Evolutionary conservation across 2,113 vertebrate species (phyloP), one percentile per base, ranked within the genome.

Genomic region (Lycaon pictus): DNA sequence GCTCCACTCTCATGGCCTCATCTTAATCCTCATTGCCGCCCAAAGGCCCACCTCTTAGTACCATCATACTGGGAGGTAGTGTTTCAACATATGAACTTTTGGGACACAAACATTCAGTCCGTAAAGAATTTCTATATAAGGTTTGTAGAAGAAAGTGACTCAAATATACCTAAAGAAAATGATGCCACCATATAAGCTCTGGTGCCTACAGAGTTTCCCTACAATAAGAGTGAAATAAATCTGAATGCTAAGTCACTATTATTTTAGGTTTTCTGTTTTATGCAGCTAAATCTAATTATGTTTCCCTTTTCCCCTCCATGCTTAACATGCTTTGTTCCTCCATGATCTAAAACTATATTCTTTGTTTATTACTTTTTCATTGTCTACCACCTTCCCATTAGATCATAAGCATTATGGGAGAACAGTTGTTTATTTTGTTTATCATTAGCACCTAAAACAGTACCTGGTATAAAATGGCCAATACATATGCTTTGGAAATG

Each of bases 261-360:
- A 62, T 72, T 95, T 76, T 65, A 85, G 15, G 15, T 62, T 48
- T 96, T 90, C 7, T 55, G 2, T 9, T 81, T 48, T 86, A 51
- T 32, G 25, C 25, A 58, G 17, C 11, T 25, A 89, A 69, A 15
- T 51, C 1, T 74, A 93, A 74, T 27, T 19, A 90, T 60, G 23
- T n/a, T 37, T 7, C 58, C 0, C 1, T 5, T 69, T 35, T 3
- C 0, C 37, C 4, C 63, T 43, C 8, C 27, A 32, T 51, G 19
- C 19, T 90, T 76, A 60, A 19, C 74, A 56, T 55, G 23, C 32
- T 53, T 69, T 81, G 19, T 51, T 62, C 84, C 10, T 74, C 20
- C 9, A 51, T 76, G 51, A 48, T 76, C 11, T 95, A 89, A 96
- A 71, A 72, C 3, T 9, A 23, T 35, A 63, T 76, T 63, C 1